A percentile compares a stretch with the other conserved stretches of the same genome.
Conservation (phyloP, 2,113 vertebrate species). For the Illadopsis cleaveri region DNA sequence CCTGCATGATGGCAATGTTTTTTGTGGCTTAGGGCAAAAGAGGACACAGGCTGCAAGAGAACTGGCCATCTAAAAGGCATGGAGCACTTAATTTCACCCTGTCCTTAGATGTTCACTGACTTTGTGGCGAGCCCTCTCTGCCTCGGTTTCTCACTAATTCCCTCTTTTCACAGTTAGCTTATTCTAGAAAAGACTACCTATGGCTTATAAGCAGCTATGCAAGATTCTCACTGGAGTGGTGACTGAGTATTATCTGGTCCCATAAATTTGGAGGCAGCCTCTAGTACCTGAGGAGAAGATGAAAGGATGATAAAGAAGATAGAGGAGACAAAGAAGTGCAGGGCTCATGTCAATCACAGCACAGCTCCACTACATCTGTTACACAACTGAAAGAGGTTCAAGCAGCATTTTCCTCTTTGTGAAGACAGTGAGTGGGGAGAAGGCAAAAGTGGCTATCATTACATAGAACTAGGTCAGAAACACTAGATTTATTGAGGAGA, state of each 20-base stretch:
- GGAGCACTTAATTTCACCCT: neutral
- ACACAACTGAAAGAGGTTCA: neutral
- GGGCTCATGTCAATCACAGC: neutral
- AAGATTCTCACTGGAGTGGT: neutral
- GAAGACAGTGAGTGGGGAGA: neutral
- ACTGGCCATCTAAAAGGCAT: neutral
- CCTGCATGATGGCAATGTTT: neutral
- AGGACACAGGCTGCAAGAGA: neutral
- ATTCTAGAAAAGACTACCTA: rapidly evolving
- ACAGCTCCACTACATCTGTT: neutral
- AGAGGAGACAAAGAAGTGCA: neutral
- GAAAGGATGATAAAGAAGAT: neutral
- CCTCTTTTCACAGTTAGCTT: neutral
- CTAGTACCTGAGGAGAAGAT: neutral
- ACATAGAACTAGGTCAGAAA: neutral
- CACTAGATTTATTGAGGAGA: neutral
- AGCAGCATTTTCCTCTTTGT: neutral
- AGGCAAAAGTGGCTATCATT: neutral
- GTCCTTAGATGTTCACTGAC: neutral
- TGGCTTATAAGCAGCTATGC: neutral
- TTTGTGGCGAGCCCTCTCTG: neutral
- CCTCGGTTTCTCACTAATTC: neutral
- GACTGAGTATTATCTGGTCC: neutral
- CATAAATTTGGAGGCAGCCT: neutral
- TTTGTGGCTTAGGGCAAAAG: neutral